phyloP scores from a whole-genome alignment of 2,113 vertebrate genomes.

The Chloebia gouldiae region DNA sequence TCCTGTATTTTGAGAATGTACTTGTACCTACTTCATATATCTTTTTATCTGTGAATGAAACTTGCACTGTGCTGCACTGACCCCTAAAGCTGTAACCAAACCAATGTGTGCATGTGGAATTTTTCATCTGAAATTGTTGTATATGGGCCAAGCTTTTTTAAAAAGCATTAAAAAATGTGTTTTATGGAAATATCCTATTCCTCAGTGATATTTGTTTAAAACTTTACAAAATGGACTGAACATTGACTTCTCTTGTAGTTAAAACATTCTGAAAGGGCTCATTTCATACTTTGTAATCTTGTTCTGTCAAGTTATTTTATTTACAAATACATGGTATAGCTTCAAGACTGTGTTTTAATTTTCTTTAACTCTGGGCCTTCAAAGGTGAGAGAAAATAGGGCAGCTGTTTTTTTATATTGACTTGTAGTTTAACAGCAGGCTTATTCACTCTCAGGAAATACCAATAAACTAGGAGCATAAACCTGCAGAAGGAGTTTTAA shows the following conservation, averaged over 20 bases:
- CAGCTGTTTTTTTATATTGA: not conserved
- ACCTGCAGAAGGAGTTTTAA: not conserved
- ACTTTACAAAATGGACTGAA: not conserved
- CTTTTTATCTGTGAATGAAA: slow-evolving; percentile 46
- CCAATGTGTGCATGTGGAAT: not conserved
- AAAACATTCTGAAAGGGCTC: slow-evolving; percentile 35
- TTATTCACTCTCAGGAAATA: not conserved
- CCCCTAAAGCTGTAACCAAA: slow-evolving; percentile 61
- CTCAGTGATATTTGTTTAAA: not conserved
- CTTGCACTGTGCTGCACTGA: slow-evolving; percentile 47
- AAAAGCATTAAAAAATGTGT: not conserved
- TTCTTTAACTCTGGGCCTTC: not conserved
- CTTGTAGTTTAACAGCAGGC: not conserved
- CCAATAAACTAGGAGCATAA: not conserved
- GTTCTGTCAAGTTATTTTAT: slow-evolving; percentile 42
- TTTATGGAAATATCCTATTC: not conserved
- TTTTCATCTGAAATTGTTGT: not conserved
- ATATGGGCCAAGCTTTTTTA: not conserved
- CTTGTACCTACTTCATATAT: not conserved
- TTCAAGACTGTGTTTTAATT: slow-evolving; percentile 42
- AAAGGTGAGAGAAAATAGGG: not conserved
- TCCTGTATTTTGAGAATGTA: slow-evolving; percentile 13
- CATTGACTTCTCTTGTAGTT: not conserved
- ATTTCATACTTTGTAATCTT: slow-evolving; percentile 43
- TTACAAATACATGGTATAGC: slow-evolving; percentile 49